Conservation (phyloP, 1,140 invertebrate species). For the Hetaerina americana region DNA sequence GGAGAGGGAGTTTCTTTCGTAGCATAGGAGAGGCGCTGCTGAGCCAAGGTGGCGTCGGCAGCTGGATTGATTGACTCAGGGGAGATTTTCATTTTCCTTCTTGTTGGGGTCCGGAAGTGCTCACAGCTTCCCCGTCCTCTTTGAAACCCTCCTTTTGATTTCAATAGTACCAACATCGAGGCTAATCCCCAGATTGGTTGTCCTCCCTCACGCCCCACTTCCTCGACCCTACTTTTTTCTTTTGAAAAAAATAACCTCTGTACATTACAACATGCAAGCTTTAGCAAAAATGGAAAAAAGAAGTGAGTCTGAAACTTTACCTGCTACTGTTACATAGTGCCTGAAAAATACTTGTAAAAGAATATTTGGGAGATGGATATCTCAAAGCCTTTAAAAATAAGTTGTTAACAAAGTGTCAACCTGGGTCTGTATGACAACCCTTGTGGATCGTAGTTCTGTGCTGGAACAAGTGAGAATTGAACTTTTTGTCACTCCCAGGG, state of each 20-base stretch:
- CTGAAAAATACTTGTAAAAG: not conserved
- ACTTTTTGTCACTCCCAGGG: not conserved
- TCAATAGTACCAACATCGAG: no score
- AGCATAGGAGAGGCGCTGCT: conserved; percentile 17
- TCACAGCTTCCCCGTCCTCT: no score
- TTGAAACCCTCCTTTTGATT: no score
- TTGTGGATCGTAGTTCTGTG: not conserved
- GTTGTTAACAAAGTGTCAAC: not conserved
- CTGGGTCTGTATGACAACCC: no score
- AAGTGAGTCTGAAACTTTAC: not conserved
- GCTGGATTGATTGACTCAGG: conserved; percentile 2
- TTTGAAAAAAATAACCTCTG: not conserved
- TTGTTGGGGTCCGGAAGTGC: no score
- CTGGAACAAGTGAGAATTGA: not conserved
- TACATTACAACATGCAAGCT: not conserved
- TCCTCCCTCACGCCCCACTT: no score
- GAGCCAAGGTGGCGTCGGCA: not conserved
- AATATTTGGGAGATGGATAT: not conserved
- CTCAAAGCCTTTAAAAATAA: not conserved
- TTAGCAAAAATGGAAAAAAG: not conserved
- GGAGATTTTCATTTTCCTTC: no score
- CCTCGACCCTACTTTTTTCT: not conserved
- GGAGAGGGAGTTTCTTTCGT: conserved; percentile 42
- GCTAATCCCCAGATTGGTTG: no score
- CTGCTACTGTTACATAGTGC: not conserved